Evolutionary conservation across 1,140 invertebrate species (phyloP), one percentile per base, ranked within the genome.

Genomic region (Drosophila cardini): DNA sequence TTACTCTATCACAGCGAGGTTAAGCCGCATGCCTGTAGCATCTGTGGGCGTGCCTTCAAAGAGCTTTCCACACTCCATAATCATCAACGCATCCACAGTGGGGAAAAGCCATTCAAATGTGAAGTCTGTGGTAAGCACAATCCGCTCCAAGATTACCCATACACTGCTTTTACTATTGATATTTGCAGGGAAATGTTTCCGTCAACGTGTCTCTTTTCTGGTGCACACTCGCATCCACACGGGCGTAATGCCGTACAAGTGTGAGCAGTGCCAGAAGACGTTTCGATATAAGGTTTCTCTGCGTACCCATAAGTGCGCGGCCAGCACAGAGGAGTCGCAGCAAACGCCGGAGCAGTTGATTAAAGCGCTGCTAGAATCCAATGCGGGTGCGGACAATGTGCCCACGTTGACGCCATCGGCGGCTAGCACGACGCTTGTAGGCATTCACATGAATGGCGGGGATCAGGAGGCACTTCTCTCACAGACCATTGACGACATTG

Each of bases 71-170:
- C 96, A 3, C 93, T 98, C 11, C 96, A 98, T 84, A 98, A 97
- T 91, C 96, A 98, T 91, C 95, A 97, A 90, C 91, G 97, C 62
- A 97, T 98, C 78, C 90, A 96, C 80, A 97, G 96, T 6, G 97
- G 97, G 0, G 97, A 98, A 91, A 97, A 98, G 91, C 97, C 97
- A 10, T 98, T 97, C 89, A 95, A 95, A 45, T 98, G 97, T 91
- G 96, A 97, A 93, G 96, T 96, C 64, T 98, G 97, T 92, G 96
- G 96, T 97, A 93, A 92, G 90, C 80, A 50, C n/a, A 32, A 11
- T 7, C 26, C 26, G 9, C 2, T 32, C 6, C n/a, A 30, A 11
- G 4, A 32, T 21, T 0, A 10, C 1, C 32, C 6, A 32, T 46
- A 2, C n/a, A 6, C n/a, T 43, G 8, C 58, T 86, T 80, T 45